Evolutionary conservation across 2,113 vertebrate genomes (phyloP), one percentile per base, ranked within the genome.

Genomic region (Bathybates hornii): DNA sequence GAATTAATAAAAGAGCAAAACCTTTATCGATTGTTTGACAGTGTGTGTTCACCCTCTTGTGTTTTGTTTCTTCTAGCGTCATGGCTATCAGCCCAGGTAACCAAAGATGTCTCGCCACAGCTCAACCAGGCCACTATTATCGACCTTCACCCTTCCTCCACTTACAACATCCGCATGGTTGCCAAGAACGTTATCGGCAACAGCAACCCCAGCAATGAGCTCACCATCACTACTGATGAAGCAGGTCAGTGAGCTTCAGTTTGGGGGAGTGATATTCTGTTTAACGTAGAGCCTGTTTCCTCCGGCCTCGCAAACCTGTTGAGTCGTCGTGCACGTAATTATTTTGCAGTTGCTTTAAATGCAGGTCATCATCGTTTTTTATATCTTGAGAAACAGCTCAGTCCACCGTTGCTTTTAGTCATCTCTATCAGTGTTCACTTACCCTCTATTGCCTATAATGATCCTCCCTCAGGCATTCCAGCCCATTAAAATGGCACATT

Each of bases 111-210:
- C 94, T 99, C 99, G 59, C 98, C 98, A 81, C 98, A 99, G 95
- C 97, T 99, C 86, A 99, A 99, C 96, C 98, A 99, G 96, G 99
- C 99, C 95, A 99, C 99, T 53, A 99, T 99, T 94, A 99, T 99
- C 80, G 99, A 99, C 91, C 97, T 99, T 81, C 99, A 99, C 92
- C 98, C 99, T n/a, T 99, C 99, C 45, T 99, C 99, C 92, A 98
- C 98, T 79, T 99, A 99, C 96, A 99, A 98, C 96, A 99, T 99
- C 92, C 99, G 98, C 92, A 99, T 99, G 98, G 98, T 99, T 5
- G 98, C 98, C 93, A 99, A 99, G 96, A 99, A 99, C 92, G 97
- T 97, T 91, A 99, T 99, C 3, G 98, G 98, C 95, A 99, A 98
- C 95, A 99, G 99, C 13, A 97, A 98, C 89, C 98, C 99, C 85